Percentiles rank a stretch among this genome's conserved stretches.
These are phyloP conservation scores for Teleogryllus occipitalis DNA, from an alignment of 1,140 invertebrate genomes.

Conservation along the genomic window DNA sequence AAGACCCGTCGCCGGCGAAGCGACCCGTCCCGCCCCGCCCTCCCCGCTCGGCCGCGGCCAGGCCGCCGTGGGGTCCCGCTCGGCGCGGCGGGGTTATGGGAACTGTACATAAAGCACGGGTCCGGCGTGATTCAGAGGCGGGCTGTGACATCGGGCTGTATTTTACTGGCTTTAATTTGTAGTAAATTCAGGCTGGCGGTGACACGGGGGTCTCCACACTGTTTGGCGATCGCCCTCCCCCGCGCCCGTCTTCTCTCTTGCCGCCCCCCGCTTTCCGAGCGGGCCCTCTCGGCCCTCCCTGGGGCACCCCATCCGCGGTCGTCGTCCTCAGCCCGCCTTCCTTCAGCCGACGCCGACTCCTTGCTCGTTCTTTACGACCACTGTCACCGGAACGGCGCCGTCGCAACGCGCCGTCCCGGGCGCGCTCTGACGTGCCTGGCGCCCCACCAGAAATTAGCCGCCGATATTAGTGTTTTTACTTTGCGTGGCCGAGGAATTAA, in stretches of 20 bases:
- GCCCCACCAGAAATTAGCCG: not conserved
- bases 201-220: not conserved
- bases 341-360: not conserved
- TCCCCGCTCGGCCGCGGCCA: too few species aligned
- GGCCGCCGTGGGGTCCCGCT: too few species aligned
- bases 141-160: not conserved
- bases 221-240: not conserved
- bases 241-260: too few species aligned
- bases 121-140: not conserved
- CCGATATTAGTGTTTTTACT: slow-evolving; percentile 4
- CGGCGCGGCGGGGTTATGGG: not conserved
- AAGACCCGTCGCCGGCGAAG: too few species aligned
- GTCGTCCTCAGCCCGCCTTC: not conserved
- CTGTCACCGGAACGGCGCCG: not conserved
- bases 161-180: not conserved
- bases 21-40: too few species aligned
- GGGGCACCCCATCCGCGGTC: too few species aligned
- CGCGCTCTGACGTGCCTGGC: not conserved
- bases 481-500: not conserved
- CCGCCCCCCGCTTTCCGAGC: too few species aligned
- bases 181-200: not conserved
- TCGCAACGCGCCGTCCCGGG: too few species aligned
- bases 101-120: not conserved
- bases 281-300: too few species aligned
- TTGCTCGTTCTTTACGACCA: not conserved